These are phyloP conservation scores for Lochmaea capreae DNA, from an alignment of 2,888 invertebrate species.

Conservation along the genomic window DNA sequence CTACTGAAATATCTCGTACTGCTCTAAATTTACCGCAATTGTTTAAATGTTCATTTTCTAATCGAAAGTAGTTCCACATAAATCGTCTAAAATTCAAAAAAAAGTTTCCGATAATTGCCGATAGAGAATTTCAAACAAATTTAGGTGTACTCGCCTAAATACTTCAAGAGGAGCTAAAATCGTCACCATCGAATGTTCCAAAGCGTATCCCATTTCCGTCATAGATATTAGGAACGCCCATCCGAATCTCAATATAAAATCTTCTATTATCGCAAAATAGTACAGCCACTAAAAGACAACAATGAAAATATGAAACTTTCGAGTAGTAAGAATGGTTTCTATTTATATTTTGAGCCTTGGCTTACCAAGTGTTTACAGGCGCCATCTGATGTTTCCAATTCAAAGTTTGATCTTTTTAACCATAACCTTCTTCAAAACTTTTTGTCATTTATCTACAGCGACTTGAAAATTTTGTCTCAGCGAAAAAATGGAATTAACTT, in stretches of 20 bases:
- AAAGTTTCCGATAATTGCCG: no score
- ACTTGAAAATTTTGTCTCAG: no score
- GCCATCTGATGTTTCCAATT: no score
- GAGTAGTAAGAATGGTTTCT: no score
- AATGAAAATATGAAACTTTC: background rate
- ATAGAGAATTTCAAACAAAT: no score
- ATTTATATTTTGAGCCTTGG: no score
- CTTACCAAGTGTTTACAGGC: no score
- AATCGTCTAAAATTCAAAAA: constrained; percentile 76
- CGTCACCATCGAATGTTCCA: constrained; percentile 85
- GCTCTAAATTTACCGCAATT: constrained; percentile 99
- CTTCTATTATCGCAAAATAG: constrained; percentile 97
- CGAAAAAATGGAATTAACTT: no score
- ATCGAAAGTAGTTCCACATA: constrained; percentile 99
- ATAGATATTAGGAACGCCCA: constrained; percentile 92
- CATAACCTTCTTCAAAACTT: no score
- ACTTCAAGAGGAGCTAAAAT: constrained; percentile 89
- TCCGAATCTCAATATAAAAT: constrained; percentile 90
- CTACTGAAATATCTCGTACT: constrained; percentile 96
- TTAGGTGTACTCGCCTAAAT: constrained; percentile 79
- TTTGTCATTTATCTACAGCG: no score
- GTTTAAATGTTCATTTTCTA: constrained; percentile 99
- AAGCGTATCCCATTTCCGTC: constrained; percentile 80
- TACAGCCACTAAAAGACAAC: constrained; percentile 79
- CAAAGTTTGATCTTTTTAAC: no score